Evolutionary conservation across 2,888 invertebrate species (phyloP).

Genomic region (Polyommatus icarus): DNA sequence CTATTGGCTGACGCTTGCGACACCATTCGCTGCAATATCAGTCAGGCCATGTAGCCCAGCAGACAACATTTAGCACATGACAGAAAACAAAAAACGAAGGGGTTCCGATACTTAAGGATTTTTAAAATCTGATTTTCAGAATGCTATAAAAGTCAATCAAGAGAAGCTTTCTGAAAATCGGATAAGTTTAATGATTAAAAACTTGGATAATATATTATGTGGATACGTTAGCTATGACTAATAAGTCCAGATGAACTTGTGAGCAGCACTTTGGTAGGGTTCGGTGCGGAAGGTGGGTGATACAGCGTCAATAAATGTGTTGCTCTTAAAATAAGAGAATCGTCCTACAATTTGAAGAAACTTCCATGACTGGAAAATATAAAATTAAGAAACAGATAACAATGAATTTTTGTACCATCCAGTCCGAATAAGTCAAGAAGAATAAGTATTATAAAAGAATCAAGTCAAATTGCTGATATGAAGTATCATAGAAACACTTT

Average conservation of each 20-base stretch:
- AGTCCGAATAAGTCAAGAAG: neutral
- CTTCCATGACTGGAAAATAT: neutral
- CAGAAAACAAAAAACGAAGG: constrained; percentile 19
- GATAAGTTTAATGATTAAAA: neutral
- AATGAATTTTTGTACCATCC: neutral
- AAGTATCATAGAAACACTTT: no score
- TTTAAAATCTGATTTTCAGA: constrained; percentile 20
- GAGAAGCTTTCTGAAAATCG: neutral
- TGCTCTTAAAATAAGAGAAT: neutral
- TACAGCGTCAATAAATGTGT: constrained; percentile 26
- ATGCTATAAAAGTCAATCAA: neutral
- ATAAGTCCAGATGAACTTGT: constrained; percentile 37
- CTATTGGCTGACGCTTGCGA: neutral
- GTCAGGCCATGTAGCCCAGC: neutral
- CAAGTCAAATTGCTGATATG: no score
- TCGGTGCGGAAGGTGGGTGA: constrained; percentile 31
- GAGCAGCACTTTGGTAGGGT: constrained; percentile 39
- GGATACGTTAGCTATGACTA: constrained; percentile 46
- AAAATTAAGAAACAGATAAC: no score
- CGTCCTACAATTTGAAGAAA: no score
- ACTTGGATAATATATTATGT: neutral
- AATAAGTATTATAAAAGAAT: neutral
- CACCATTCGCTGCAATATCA: neutral
- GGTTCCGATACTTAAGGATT: constrained; percentile 34
- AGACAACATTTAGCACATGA: constrained; percentile 7